phyloP scores from a whole-genome alignment of 2,113 vertebrate species.

The Paradoxurus hermaphroditus region DNA sequence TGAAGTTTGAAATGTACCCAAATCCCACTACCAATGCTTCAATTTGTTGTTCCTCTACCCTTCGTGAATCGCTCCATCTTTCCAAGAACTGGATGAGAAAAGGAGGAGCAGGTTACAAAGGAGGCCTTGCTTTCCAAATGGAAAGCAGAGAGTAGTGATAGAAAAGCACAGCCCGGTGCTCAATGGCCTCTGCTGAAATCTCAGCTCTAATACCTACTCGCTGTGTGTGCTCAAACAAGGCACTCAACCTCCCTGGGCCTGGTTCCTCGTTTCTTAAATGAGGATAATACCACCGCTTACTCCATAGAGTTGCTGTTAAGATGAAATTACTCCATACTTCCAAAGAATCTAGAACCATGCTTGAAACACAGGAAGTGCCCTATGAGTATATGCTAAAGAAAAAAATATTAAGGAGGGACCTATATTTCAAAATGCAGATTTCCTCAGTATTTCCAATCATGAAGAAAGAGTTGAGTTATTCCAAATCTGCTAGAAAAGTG shows the following conservation, averaged over 20 bases:
- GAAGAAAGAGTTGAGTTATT: neutral
- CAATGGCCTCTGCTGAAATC: too few species aligned
- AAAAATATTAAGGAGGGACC: neutral
- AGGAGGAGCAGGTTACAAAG: neutral
- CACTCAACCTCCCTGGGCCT: neutral
- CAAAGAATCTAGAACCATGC: neutral
- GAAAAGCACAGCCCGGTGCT: neutral
- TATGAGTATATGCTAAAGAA: neutral
- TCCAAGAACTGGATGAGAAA: neutral
- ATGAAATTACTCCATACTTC: neutral
- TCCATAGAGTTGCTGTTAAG: neutral
- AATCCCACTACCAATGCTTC: neutral
- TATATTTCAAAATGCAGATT: neutral
- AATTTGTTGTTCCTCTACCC: neutral
- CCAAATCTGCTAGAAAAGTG: neutral
- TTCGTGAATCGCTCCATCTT: neutral
- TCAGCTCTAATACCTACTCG: neutral
- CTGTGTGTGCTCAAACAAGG: neutral
- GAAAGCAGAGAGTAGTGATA: neutral
- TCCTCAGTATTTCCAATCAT: neutral
- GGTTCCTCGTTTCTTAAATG: neutral
- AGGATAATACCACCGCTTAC: too few species aligned
- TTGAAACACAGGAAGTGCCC: neutral
- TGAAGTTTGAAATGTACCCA: conserved; percentile 30
- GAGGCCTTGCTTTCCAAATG: too few species aligned